Evolutionary conservation across 1,140 invertebrate species (phyloP).

Genomic region (Pogonomyrmex barbatus): DNA sequence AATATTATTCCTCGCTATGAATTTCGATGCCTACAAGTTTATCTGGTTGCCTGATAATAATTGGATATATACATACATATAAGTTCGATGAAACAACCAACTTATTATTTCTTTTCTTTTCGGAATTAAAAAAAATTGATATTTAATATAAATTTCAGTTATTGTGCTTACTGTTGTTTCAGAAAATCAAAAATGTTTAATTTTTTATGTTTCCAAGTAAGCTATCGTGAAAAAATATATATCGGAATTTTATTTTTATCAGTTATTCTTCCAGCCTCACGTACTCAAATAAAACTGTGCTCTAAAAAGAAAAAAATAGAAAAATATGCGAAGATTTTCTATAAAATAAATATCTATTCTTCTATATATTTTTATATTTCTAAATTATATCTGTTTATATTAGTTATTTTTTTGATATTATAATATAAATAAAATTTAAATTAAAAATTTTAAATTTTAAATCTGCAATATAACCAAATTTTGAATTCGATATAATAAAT

Average conservation of each 20-base stretch:
- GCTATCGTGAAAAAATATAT: background rate
- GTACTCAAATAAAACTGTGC: background rate
- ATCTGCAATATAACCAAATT: background rate
- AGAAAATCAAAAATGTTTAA: slow-evolving; percentile 3
- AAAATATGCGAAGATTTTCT: background rate
- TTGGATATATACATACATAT: background rate
- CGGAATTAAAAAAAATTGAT: background rate
- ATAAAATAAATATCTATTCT: background rate
- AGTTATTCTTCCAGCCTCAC: background rate
- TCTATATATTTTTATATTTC: background rate
- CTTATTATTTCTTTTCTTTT: background rate
- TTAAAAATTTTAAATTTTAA: background rate
- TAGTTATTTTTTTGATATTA: too few species aligned
- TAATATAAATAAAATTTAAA: too few species aligned
- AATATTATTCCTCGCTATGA: slow-evolving; percentile 51
- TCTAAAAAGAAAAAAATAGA: background rate
- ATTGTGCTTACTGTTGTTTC: background rate
- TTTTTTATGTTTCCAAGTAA: background rate
- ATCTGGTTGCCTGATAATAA: slow-evolving; percentile 33
- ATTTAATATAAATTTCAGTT: background rate
- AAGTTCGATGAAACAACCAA: background rate
- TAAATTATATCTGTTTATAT: background rate
- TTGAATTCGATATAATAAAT: background rate
- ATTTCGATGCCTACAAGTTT: slow-evolving; percentile 41
- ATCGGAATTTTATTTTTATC: background rate